Evolutionary conservation across 2,888 invertebrate species (phyloP).

Genomic region (Temnothorax ravouxi): DNA sequence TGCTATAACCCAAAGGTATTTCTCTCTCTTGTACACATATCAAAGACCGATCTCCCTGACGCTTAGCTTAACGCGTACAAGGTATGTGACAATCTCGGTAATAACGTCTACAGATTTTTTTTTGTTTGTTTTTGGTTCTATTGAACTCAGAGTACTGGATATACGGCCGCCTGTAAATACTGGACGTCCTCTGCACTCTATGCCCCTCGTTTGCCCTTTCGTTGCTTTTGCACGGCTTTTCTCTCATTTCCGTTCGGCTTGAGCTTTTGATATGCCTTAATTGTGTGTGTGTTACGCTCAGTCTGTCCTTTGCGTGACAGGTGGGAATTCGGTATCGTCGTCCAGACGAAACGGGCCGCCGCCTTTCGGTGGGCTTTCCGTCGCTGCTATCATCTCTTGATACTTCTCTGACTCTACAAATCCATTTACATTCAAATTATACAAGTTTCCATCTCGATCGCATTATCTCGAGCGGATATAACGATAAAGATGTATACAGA

Average conservation of each 20-base stretch:
- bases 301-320: constrained; percentile 90
- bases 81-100: constrained; percentile 53
- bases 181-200: constrained; percentile 53
- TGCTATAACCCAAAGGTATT: constrained; percentile 10
- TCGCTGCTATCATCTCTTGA: constrained; percentile 91
- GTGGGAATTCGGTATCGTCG: constrained; percentile 94
- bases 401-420: constrained; percentile 91
- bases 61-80: neutral
- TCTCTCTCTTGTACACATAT: neutral
- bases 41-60: neutral
- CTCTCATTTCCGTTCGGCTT: constrained; percentile 40
- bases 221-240: constrained; percentile 53
- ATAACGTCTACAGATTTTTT: constrained; percentile 28
- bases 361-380: constrained; percentile 90
- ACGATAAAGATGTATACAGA: constrained; percentile 77
- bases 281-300: constrained; percentile 76
- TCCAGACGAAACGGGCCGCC: constrained; percentile 90
- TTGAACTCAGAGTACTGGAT: constrained; percentile 50
- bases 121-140: constrained; percentile 29
- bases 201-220: constrained; percentile 34
- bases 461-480: constrained; percentile 70
- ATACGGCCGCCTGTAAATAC: constrained; percentile 46
- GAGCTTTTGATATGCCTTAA: constrained; percentile 76
- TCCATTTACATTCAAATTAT: constrained; percentile 55
- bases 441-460: constrained; percentile 17